These are phyloP conservation scores for Carlito syrichta DNA, from an alignment of 2,113 vertebrate species.

Conservation along the genomic window DNA sequence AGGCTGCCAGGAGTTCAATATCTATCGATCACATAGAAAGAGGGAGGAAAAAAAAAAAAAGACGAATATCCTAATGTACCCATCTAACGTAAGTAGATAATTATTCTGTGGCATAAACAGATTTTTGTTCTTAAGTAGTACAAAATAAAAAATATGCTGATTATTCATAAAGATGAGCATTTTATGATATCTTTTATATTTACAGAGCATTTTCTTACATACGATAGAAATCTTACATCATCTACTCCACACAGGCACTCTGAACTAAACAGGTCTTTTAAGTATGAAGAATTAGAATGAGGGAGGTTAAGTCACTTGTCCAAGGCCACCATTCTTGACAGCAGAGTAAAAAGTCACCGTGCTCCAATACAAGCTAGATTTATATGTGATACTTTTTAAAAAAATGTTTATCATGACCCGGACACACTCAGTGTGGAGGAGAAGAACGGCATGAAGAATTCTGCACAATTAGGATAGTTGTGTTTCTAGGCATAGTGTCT, in stretches of 20 bases:
- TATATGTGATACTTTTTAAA: neutral
- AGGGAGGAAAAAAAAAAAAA: neutral
- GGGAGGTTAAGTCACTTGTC: neutral
- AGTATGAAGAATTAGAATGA: neutral
- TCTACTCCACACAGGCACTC: neutral
- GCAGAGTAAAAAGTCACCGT: neutral
- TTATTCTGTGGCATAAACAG: neutral
- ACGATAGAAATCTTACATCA: neutral
- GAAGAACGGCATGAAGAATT: neutral
- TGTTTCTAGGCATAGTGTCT: neutral
- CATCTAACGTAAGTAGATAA: neutral
- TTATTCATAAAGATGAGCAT: neutral
- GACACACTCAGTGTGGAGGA: neutral
- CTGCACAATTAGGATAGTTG: neutral
- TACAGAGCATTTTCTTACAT: neutral
- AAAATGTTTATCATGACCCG: neutral
- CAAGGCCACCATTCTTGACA: neutral
- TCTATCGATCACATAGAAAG: conserved; percentile 80
- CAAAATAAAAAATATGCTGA: conserved; percentile 2
- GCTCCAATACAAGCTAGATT: neutral
- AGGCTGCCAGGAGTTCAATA: conserved; percentile 96
- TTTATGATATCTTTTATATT: neutral
- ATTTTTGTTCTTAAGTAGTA: neutral
- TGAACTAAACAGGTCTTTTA: neutral
- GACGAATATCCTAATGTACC: neutral